phyloP scores from a whole-genome alignment of 2,797 vertebrate genomes.

The Pseudochaenichthys georgianus region DNA sequence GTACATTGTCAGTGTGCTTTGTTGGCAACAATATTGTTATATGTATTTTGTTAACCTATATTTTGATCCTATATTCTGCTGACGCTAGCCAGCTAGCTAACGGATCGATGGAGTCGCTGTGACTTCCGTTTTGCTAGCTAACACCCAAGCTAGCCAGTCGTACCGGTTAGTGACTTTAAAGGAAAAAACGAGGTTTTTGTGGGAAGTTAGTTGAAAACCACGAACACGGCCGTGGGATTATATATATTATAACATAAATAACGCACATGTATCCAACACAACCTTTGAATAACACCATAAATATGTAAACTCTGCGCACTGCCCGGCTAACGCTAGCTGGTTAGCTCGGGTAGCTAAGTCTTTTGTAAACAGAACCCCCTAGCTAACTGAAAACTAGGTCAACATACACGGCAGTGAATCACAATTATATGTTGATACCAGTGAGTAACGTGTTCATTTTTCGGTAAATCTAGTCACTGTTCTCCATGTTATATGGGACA shows the following conservation, averaged over 20 bases:
- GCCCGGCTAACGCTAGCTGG: slow-evolving; percentile 49
- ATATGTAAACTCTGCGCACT: slow-evolving; percentile 15
- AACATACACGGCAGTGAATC: neutral
- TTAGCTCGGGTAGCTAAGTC: slow-evolving; percentile 47
- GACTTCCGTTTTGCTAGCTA: slow-evolving; percentile 78
- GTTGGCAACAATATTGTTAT: rapidly evolving
- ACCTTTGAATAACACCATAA: neutral
- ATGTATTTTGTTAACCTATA: neutral
- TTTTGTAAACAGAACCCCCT: slow-evolving; percentile 73
- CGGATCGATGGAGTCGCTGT: slow-evolving; percentile 43
- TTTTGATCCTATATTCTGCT: slow-evolving; percentile 44
- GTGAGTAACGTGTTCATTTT: rapidly evolving
- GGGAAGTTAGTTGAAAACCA: neutral
- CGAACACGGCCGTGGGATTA: rapidly evolving
- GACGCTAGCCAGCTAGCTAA: slow-evolving; percentile 64
- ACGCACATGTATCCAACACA: rapidly evolving
- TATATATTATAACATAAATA: neutral
- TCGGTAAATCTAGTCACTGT: rapidly evolving
- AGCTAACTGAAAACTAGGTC: slow-evolving; percentile 21
- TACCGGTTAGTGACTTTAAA: slow-evolving; percentile 37
- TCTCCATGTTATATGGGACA: neutral
- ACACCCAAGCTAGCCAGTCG: slow-evolving; percentile 34
- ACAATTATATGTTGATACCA: neutral
- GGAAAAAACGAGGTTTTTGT: neutral
- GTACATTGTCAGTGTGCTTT: rapidly evolving